Evolutionary conservation across 2,113 vertebrate genomes (phyloP), one percentile per base, ranked within the genome.

Genomic region (Pollimyrus isidori): DNA sequence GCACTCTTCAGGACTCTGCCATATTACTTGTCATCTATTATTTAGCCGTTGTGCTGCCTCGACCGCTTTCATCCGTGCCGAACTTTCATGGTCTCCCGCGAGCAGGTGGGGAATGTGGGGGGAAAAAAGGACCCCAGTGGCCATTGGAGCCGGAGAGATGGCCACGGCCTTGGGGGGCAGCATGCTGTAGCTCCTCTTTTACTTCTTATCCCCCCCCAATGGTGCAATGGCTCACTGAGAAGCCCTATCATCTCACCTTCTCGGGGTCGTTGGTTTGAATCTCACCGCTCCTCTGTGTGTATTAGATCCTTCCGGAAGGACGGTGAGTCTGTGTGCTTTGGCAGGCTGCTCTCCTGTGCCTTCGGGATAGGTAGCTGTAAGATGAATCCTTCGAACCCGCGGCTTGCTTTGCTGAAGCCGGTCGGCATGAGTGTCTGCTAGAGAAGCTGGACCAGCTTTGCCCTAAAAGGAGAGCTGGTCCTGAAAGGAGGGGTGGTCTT

Each of bases 1-100:
- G n/a, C 49, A 19, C 50, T 30, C 49, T 30, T 53, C 50, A 35
- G 49, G 50, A 52, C 13, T 53, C 83, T 86, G 15, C 13, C 45
- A 15, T 87, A 53, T 53, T 87, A 53, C 39, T 53, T 87, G 48
- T 87, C 85, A 87, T 87, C 56, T 87, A 86, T 86, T 86, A 87
- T 87, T 52, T 56, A 53, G 84, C 48, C 48, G 23, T 3, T 56
- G 53, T 30, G 85, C 21, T 5, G 56, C 56, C 21, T 62, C 56
- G 2, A 2, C 13, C 15, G 50, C 85, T 87, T 87, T 87, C 23
- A 87, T 87, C 50, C 30, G 4, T 1, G 21, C n/a, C 26, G 5
- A 87, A 84, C 42, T 84, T 86, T 53, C 10, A 15, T 52, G 49
- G 39, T 19, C 50, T 87, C 50, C 50, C 2, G 26, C 15, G 26